Percentiles rank a stretch among this genome's conserved stretches.
phyloP scores from a whole-genome alignment of 2,797 vertebrate genomes.

The Lacerta agilis region DNA sequence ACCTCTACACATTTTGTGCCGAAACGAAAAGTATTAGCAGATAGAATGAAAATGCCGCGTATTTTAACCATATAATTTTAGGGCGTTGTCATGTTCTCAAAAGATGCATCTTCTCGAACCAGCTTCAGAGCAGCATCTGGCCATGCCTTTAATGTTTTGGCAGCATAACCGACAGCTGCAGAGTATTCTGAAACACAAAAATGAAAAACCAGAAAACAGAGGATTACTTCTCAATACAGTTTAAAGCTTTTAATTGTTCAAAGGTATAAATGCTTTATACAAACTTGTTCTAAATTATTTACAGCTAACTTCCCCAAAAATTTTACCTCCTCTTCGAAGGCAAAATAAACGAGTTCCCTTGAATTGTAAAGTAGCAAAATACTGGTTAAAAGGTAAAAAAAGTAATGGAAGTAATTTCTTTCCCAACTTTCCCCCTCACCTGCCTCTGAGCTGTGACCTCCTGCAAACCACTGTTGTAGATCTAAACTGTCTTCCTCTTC shows the following conservation, averaged over 20 bases:
- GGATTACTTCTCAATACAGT: too few relatives aligned
- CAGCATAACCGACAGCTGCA: slow-evolving; percentile 87
- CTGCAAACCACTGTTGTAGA: too few relatives aligned
- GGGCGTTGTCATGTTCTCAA: slow-evolving; percentile 3
- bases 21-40: slow-evolving; percentile 14
- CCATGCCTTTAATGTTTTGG: slow-evolving; percentile 84
- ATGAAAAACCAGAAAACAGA: not conserved
- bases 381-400: not conserved
- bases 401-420: not conserved
- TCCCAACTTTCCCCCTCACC: too few relatives aligned
- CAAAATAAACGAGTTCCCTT: not conserved
- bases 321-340: not conserved
- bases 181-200: slow-evolving; percentile 83
- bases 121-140: slow-evolving; percentile 18
- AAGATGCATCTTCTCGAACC: slow-evolving; percentile 29
- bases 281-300: not conserved
- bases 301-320: not conserved
- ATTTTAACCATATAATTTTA: slow-evolving; percentile 25
- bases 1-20: not conserved
- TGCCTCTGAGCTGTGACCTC: too few relatives aligned
- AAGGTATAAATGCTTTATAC: not conserved
- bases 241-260: not conserved
- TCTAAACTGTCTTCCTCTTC: too few relatives aligned
- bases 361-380: not conserved
- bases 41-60: not conserved